phyloP scores from a whole-genome alignment of 2,113 vertebrate genomes.

The Pterophyllum scalare region DNA sequence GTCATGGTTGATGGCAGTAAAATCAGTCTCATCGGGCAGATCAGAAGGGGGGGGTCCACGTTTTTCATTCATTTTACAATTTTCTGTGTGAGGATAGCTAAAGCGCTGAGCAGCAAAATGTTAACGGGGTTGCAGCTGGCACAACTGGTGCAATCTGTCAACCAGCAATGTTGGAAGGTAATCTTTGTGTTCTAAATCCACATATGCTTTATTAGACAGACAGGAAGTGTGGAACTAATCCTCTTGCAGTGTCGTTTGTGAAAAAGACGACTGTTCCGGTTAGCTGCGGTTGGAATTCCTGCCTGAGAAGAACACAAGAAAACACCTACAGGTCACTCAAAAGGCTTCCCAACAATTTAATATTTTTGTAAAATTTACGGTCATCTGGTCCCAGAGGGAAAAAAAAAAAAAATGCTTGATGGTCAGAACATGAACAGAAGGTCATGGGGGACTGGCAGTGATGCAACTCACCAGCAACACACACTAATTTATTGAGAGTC shows the following conservation, averaged over 20 bases:
- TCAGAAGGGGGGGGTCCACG: background rate
- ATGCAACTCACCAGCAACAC: conserved; percentile 18
- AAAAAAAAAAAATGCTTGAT: background rate
- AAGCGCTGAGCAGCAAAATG: conserved; percentile 12
- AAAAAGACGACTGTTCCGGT: background rate
- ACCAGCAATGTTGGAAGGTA: conserved; percentile 4
- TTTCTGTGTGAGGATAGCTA: background rate
- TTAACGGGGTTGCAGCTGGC: background rate
- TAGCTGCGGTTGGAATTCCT: background rate
- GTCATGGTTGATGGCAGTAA: background rate
- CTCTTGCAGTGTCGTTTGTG: background rate
- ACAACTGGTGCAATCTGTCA: conserved; percentile 7
- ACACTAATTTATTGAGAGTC: background rate
- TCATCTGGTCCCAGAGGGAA: background rate
- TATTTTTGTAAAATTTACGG: background rate
- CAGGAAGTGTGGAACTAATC: background rate
- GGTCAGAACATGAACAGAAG: background rate
- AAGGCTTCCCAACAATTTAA: conserved; percentile 1
- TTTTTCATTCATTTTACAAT: background rate
- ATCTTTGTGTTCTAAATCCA: background rate
- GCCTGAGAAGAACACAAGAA: background rate
- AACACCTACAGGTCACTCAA: background rate
- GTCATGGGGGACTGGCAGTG: background rate
- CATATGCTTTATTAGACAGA: background rate
- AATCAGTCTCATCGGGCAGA: conserved; percentile 19